phyloP scores from a whole-genome alignment of 2,888 invertebrate species.

The Diarsia rubi region DNA sequence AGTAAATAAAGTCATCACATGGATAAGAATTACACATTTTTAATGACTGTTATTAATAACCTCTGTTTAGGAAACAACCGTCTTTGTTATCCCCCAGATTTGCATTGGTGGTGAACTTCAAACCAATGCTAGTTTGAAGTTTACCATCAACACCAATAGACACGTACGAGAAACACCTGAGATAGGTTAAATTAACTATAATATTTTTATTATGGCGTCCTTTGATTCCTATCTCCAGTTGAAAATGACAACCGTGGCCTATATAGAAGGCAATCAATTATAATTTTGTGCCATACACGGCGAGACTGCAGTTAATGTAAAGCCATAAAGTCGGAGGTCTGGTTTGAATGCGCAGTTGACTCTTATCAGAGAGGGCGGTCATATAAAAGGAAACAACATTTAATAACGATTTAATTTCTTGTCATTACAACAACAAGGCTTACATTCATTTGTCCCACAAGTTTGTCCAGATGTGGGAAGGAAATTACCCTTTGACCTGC shows the following conservation, averaged over 20 bases:
- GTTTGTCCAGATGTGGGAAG: constrained; percentile 78
- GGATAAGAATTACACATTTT: background rate
- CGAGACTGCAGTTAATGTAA: constrained; percentile 79
- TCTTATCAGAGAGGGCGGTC: constrained; percentile 83
- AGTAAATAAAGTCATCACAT: constrained; percentile 10
- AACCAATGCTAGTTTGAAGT: background rate
- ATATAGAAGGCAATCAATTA: constrained; percentile 82
- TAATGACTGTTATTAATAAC: constrained; percentile 26
- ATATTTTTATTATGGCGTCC: constrained; percentile 64
- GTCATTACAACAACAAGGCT: constrained; percentile 74
- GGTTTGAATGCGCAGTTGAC: constrained; percentile 73
- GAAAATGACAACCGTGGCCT: constrained; percentile 80
- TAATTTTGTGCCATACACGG: constrained; percentile 82
- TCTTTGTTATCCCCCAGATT: constrained; percentile 1
- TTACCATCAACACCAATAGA: background rate
- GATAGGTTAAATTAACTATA: constrained; percentile 18
- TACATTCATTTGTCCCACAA: constrained; percentile 74
- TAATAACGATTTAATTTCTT: constrained; percentile 77
- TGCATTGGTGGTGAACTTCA: constrained; percentile 4
- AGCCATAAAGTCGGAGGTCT: constrained; percentile 75
- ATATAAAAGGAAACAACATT: constrained; percentile 80
- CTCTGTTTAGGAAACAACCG: constrained; percentile 16
- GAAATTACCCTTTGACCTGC: constrained; percentile 83
- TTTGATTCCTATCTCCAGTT: constrained; percentile 80
- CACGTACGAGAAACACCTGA: constrained; percentile 16